Evolutionary conservation across 1,140 invertebrate species (phyloP).

Genomic region (Trachelipus rathkii): DNA sequence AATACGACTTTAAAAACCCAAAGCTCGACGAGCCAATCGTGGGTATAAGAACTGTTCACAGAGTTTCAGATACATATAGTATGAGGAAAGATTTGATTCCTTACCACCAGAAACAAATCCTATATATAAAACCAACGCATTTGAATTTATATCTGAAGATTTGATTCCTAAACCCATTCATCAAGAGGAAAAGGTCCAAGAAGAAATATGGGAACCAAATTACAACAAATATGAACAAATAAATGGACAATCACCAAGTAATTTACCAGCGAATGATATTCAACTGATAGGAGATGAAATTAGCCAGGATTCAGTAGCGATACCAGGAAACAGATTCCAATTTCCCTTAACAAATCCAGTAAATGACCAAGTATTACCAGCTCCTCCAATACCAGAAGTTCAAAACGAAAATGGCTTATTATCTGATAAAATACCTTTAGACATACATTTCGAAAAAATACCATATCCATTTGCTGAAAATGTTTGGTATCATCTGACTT

Average conservation of each 20-base stretch:
- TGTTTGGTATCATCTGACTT: slow-evolving; percentile 25
- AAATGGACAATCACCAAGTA: too few relatives aligned
- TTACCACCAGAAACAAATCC: background rate
- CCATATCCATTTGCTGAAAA: slow-evolving; percentile 24
- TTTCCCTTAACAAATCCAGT: too few relatives aligned
- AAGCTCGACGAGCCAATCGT: background rate
- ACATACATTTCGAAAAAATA: slow-evolving; percentile 27
- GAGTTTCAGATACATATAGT: too few relatives aligned
- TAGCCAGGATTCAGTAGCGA: too few relatives aligned
- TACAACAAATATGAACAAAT: too few relatives aligned
- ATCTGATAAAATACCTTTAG: slow-evolving; percentile 14
- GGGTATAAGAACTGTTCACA: too few relatives aligned
- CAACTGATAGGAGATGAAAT: too few relatives aligned
- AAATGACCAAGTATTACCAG: background rate
- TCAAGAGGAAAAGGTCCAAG: too few relatives aligned
- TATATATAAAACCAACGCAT: background rate
- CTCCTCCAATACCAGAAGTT: background rate
- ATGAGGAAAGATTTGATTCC: too few relatives aligned
- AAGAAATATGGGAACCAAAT: too few relatives aligned
- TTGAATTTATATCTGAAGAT: background rate
- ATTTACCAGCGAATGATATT: too few relatives aligned
- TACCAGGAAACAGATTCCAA: too few relatives aligned
- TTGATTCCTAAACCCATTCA: background rate
- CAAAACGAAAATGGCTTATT: background rate
- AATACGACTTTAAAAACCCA: background rate